Percentiles rank a stretch among this genome's conserved stretches.
Evolutionary conservation across 2,113 vertebrate species (phyloP).

Genomic region (Pluvialis apricaria): DNA sequence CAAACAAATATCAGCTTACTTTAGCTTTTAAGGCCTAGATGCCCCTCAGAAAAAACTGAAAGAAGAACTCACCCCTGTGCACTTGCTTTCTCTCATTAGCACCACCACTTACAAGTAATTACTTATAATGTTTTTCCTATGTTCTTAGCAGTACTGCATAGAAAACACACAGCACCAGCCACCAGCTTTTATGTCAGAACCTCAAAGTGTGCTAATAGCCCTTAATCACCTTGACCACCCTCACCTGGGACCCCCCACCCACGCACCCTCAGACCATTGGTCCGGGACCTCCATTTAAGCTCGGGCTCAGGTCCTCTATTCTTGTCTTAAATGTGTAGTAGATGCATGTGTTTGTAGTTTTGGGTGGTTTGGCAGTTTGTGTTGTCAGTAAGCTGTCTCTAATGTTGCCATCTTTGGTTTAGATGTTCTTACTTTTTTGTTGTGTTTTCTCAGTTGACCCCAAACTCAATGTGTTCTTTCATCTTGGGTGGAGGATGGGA

Average conservation of each 20-base stretch:
- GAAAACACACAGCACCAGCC: neutral
- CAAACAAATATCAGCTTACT: rapidly evolving
- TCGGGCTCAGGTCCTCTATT: rapidly evolving
- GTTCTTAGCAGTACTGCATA: rapidly evolving
- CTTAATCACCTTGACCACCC: rapidly evolving
- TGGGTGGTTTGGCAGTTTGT: rapidly evolving
- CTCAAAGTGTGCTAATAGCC: neutral
- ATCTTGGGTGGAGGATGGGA: too few species aligned
- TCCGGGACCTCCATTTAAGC: neutral
- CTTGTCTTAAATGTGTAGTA: rapidly evolving
- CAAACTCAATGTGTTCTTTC: rapidly evolving
- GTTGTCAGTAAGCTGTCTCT: rapidly evolving
- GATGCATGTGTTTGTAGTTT: rapidly evolving
- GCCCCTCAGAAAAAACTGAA: neutral
- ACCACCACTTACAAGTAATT: rapidly evolving
- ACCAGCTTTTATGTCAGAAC: neutral
- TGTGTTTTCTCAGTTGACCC: rapidly evolving
- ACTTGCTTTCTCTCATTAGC: rapidly evolving
- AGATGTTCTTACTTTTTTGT: rapidly evolving
- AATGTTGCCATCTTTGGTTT: rapidly evolving
- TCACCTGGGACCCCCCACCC: too few species aligned
- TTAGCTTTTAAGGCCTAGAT: rapidly evolving
- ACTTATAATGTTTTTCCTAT: rapidly evolving
- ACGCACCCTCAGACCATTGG: neutral
- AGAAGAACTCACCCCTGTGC: rapidly evolving